phyloP scores from a whole-genome alignment of 2,113 vertebrate species.

The Chaetorhynchus papuensis region DNA sequence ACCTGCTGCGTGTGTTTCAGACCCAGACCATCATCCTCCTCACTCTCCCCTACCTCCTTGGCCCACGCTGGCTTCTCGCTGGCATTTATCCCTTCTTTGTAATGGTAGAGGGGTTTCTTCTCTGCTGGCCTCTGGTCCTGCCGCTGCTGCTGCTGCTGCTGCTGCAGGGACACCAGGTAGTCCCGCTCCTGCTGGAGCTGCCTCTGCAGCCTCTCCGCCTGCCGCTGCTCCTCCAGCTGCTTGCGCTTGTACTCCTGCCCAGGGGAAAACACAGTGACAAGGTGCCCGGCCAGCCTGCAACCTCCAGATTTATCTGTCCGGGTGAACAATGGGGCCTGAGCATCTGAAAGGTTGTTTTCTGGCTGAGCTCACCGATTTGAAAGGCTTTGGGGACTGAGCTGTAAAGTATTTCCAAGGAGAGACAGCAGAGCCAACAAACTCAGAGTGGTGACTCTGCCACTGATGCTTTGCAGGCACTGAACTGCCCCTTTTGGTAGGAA shows the following conservation, averaged over 20 bases:
- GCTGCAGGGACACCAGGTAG: constrained; percentile 92
- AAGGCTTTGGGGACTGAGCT: background rate
- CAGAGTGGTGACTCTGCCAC: background rate
- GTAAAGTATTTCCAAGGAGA: background rate
- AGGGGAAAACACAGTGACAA: background rate
- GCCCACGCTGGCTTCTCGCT: constrained; percentile 96
- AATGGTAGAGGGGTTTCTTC: constrained; percentile 97
- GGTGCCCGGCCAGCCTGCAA: background rate
- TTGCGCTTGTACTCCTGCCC: constrained; percentile 95
- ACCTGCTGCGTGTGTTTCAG: background rate
- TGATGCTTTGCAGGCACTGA: background rate
- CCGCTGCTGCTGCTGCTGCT: constrained; percentile 84
- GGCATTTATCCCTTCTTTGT: constrained; percentile 92
- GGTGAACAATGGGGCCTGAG: background rate
- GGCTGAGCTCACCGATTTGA: background rate
- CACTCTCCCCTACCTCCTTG: constrained; percentile 82
- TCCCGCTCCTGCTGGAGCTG: constrained; percentile 95
- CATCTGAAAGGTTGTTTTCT: background rate
- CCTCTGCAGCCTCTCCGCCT: constrained; percentile 93
- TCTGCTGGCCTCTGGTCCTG: constrained; percentile 86
- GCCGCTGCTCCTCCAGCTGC: constrained; percentile 96
- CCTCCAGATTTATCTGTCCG: background rate
- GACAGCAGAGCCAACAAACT: background rate
- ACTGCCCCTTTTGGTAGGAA: background rate
- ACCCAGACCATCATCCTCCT: rapidly evolving